A percentile compares a stretch with the other conserved stretches of the same genome.
Conservation (phyloP, 2,113 vertebrate species). For the Aptenodytes patagonicus region DNA sequence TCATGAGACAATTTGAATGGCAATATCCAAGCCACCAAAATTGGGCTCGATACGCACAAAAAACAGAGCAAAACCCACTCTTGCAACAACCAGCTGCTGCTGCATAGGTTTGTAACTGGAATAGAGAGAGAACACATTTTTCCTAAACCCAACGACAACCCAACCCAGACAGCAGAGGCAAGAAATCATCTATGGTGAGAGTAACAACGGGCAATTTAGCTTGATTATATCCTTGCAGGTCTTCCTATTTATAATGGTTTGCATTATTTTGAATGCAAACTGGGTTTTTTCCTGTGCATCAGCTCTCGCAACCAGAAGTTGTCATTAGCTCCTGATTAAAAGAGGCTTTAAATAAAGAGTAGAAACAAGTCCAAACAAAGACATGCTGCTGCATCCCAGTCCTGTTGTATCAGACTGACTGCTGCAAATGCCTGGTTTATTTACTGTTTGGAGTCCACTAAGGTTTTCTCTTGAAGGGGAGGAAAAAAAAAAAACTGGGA, state of each 20-base stretch:
- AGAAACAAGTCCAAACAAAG: slow-evolving; percentile 12
- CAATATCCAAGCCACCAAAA: background rate
- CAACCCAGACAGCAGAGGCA: background rate
- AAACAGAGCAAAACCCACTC: background rate
- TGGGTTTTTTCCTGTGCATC: background rate
- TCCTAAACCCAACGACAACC: background rate
- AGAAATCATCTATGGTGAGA: slow-evolving; percentile 30
- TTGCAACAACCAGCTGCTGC: background rate
- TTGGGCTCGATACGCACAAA: background rate
- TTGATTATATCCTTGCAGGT: slow-evolving; percentile 41
- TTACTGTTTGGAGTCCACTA: background rate
- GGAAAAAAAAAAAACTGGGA: background rate
- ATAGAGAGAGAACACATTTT: background rate
- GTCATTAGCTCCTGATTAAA: slow-evolving; percentile 47
- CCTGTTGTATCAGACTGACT: background rate
- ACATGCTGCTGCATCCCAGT: background rate
- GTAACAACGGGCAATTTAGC: slow-evolving; percentile 44
- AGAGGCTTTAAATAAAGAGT: background rate
- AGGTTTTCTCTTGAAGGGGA: background rate
- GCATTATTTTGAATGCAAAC: slow-evolving; percentile 35
- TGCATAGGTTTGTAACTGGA: background rate
- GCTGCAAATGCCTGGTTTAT: slow-evolving; percentile 22
- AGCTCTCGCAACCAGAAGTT: background rate
- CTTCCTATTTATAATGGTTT: slow-evolving; percentile 28
- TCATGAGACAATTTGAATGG: background rate